Conservation (phyloP, 2,113 vertebrate genomes). For the Laticauda colubrina region DNA sequence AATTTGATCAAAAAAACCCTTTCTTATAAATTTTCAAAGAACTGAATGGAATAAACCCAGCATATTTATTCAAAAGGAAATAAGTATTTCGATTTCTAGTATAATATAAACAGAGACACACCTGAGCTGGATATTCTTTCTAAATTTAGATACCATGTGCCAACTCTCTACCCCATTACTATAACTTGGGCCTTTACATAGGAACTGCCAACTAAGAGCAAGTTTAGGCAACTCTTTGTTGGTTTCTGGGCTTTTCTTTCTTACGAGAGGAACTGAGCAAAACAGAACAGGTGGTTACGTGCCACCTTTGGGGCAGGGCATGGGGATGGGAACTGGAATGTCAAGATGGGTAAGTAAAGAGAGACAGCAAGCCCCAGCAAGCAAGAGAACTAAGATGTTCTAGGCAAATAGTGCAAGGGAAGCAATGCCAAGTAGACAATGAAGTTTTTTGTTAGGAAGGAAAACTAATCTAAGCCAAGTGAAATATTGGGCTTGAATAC, state of each 20-base stretch:
- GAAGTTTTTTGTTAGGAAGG: background rate
- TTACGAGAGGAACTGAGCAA: background rate
- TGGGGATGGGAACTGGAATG: constrained; percentile 23
- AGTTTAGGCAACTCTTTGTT: constrained; percentile 13
- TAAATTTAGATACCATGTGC: background rate
- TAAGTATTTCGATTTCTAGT: background rate
- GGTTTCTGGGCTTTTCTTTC: constrained; percentile 4
- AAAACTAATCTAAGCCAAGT: background rate
- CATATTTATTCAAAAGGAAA: background rate
- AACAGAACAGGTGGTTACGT: constrained; percentile 6
- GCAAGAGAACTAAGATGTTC: background rate
- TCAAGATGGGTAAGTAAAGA: constrained; percentile 6
- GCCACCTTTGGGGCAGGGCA: constrained; percentile 1
- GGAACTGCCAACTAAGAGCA: constrained; percentile 34
- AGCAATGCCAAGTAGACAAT: background rate
- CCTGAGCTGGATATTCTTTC: background rate
- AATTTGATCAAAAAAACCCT: background rate
- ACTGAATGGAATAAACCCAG: background rate
- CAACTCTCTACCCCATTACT: background rate
- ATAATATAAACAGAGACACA: constrained; percentile 11
- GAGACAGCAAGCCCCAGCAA: constrained; percentile 19
- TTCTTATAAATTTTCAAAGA: background rate
- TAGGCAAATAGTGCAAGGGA: background rate
- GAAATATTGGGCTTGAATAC: background rate
- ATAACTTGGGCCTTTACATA: constrained; percentile 8